Percentiles rank a stretch among this genome's conserved stretches.
These are phyloP conservation scores for Melanerpes formicivorus DNA, from an alignment of 2,113 vertebrate species.

Conservation along the genomic window DNA sequence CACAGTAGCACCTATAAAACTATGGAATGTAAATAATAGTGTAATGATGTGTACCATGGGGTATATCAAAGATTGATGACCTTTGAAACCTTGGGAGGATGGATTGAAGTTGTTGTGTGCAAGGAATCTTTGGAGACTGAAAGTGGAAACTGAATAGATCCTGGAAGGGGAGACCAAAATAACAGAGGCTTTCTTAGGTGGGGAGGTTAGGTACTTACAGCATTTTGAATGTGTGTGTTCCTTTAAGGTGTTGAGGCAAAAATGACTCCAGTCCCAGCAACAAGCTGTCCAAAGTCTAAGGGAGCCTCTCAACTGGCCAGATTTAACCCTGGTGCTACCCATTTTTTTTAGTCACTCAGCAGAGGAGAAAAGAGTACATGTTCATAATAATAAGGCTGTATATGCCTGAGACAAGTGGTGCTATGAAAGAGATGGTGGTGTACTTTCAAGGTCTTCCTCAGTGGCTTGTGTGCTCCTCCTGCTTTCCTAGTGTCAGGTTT, in stretches of 20 bases:
- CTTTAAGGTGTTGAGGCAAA: neutral
- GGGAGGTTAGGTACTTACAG: neutral
- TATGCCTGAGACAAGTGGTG: neutral
- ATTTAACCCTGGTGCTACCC: neutral
- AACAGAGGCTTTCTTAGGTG: neutral
- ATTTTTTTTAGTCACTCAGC: neutral
- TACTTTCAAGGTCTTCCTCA: neutral
- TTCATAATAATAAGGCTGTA: neutral
- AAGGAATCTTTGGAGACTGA: neutral
- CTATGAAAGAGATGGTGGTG: neutral
- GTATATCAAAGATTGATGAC: neutral
- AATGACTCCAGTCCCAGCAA: neutral
- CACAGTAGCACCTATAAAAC: neutral
- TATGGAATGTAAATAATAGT: neutral
- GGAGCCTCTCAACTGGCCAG: neutral
- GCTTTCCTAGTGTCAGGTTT: neutral
- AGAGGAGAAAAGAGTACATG: neutral
- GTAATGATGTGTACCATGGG: fast-evolving
- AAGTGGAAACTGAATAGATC: neutral
- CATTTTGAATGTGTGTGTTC: neutral
- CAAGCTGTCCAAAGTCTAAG: neutral
- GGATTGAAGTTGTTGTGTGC: neutral
- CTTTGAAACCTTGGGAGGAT: neutral
- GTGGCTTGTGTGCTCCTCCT: neutral
- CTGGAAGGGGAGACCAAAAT: neutral